Percentiles rank a stretch among this genome's conserved stretches.
phyloP scores from a whole-genome alignment of 2,888 invertebrate species.

The Brenthis daphne region DNA sequence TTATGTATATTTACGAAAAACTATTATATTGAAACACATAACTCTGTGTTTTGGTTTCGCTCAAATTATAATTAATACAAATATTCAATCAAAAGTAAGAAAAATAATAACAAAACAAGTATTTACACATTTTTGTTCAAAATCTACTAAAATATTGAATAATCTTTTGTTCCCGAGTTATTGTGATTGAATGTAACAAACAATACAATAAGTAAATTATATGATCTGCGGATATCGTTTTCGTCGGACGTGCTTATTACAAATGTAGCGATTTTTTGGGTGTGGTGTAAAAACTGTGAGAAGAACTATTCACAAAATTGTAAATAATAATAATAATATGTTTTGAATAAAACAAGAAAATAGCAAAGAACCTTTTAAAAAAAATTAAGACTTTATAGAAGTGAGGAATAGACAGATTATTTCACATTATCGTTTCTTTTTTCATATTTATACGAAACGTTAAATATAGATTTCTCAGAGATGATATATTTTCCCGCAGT shows the following conservation, averaged over 20 bases:
- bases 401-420: too few species aligned
- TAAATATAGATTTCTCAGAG: too few species aligned
- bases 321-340: background rate
- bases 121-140: background rate
- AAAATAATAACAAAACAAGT: background rate
- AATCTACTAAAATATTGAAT: background rate
- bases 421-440: too few species aligned
- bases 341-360: background rate
- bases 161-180: conserved; percentile 1
- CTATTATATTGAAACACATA: too few species aligned
- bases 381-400: too few species aligned
- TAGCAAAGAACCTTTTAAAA: too few species aligned
- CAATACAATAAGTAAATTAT: conserved; percentile 48
- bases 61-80: too few species aligned
- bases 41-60: too few species aligned
- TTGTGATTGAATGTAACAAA: conserved; percentile 34
- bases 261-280: conserved; percentile 52
- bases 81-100: too few species aligned
- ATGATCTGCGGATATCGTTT: conserved; percentile 65
- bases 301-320: background rate
- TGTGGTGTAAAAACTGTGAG: conserved; percentile 33
- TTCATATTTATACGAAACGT: too few species aligned
- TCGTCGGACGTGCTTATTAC: conserved; percentile 68
- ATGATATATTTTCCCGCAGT: too few species aligned
- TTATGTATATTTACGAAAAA: too few species aligned